Percentiles rank a stretch among this genome's conserved stretches.
Conservation (phyloP, 2,113 vertebrate genomes). For the Copsychus sechellarum region DNA sequence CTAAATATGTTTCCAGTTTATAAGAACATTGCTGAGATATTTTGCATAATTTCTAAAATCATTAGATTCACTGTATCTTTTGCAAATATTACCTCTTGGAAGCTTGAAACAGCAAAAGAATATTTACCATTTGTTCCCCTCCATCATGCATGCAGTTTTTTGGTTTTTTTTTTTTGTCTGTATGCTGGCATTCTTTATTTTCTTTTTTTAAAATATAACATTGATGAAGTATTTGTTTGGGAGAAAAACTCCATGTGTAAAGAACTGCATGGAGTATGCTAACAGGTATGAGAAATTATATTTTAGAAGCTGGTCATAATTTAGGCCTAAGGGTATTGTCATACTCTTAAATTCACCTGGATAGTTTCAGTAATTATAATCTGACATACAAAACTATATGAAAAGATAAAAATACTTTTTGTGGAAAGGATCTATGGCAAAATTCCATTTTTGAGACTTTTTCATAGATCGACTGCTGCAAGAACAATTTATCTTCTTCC, state of each 20-base stretch:
- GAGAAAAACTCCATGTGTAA: constrained; percentile 4
- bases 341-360: background rate
- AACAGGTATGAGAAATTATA: constrained; percentile 12
- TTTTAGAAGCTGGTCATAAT: background rate
- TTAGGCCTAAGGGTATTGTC: background rate
- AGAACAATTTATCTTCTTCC: background rate
- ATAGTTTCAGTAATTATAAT: background rate
- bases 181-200: constrained; percentile 46
- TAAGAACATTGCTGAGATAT: background rate
- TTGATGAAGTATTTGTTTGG: constrained; percentile 47
- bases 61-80: background rate
- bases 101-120: background rate
- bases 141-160: background rate
- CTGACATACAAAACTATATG: background rate
- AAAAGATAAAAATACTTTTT: background rate
- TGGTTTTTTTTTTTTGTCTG: background rate
- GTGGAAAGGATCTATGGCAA: background rate
- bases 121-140: background rate
- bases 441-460: background rate
- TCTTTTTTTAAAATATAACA: constrained; percentile 31
- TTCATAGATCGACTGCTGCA: background rate
- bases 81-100: background rate
- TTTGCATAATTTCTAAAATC: background rate
- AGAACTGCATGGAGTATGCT: constrained; percentile 5
- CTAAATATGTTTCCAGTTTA: background rate